phyloP scores from a whole-genome alignment of 2,888 invertebrate species.

The Drosophila robusta region DNA sequence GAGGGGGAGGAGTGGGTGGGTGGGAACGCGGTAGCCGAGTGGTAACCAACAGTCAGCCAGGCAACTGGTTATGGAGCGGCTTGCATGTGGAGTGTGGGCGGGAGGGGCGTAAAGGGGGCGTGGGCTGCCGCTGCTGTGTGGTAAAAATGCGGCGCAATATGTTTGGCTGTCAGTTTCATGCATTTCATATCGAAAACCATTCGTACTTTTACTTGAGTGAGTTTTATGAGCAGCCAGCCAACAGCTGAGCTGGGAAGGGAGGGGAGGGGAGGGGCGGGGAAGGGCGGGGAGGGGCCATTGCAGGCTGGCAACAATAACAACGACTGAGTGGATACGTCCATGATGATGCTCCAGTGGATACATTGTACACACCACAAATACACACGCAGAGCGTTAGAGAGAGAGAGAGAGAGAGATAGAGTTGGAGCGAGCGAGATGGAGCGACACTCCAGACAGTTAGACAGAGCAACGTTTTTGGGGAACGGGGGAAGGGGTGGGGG shows the following conservation, averaged over 20 bases:
- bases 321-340: conserved; percentile 69
- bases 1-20: neutral
- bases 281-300: neutral
- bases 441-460: conserved; percentile 25
- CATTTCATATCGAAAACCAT: conserved; percentile 81
- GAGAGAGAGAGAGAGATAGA: neutral
- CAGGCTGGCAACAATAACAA: conserved; percentile 53
- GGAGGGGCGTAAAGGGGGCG: neutral
- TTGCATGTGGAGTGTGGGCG: neutral
- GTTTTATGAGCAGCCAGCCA: conserved; percentile 76
- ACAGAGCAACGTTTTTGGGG: conserved; percentile 52
- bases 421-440: neutral
- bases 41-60: conserved; percentile 70
- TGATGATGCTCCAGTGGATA: conserved; percentile 77
- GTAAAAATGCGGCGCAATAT: conserved; percentile 77
- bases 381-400: neutral
- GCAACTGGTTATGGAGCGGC: conserved; percentile 49
- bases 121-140: conserved; percentile 30
- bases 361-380: conserved; percentile 53
- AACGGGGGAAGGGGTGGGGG: too few species aligned
- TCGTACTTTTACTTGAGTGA: conserved; percentile 82
- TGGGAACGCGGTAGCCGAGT: conserved; percentile 60
- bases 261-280: neutral
- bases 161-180: conserved; percentile 80
- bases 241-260: conserved; percentile 23